phyloP scores from a whole-genome alignment of 2,888 invertebrate species.

The Pristionchus fissidentatus region DNA sequence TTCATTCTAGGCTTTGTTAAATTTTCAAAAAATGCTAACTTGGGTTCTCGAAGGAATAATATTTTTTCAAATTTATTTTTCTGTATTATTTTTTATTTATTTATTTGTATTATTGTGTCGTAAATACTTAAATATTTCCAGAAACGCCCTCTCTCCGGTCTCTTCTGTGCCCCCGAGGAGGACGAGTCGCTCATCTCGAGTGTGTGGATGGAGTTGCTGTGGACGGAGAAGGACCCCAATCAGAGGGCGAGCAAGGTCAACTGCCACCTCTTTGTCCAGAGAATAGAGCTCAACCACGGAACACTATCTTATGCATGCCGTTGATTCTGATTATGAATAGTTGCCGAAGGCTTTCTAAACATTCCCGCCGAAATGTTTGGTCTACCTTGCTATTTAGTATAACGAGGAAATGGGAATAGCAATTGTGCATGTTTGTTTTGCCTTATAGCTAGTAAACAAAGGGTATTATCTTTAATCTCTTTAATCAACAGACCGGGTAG shows the following conservation, averaged over 20 bases:
- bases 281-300: background rate
- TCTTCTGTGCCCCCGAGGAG: background rate
- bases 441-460: too few relatives aligned
- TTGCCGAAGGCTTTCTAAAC: too few relatives aligned
- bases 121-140: background rate
- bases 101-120: background rate
- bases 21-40: too few relatives aligned
- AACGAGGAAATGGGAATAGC: too few relatives aligned
- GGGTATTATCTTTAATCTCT: background rate
- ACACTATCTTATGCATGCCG: too few relatives aligned
- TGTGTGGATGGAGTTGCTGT: constrained; percentile 33
- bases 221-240: constrained; percentile 12
- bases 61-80: background rate
- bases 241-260: constrained; percentile 27
- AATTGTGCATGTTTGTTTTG: too few relatives aligned
- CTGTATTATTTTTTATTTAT: background rate
- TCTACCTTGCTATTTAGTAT: too few relatives aligned
- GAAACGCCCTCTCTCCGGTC: background rate
- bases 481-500: background rate
- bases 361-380: too few relatives aligned
- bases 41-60: too few relatives aligned
- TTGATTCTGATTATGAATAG: too few relatives aligned
- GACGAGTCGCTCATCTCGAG: constrained; percentile 8
- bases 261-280: background rate
- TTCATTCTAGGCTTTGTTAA: too few relatives aligned